Base-by-base conservation (phyloP, 2,797 vertebrate genomes). In the Halcyon leucocephala region DNA sequence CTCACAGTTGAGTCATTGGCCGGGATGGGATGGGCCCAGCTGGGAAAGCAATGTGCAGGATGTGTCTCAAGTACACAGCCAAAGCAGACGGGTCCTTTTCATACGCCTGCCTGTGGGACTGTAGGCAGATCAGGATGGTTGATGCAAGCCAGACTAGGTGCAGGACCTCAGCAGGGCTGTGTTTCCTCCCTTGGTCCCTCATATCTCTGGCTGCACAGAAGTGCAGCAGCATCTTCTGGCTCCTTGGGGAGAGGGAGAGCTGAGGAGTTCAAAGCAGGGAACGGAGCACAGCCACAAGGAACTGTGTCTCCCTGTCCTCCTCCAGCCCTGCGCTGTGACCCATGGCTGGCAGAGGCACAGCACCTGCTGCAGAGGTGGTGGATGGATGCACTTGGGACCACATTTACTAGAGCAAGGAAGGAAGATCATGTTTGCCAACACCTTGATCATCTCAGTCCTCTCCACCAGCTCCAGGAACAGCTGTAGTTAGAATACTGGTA, bases 21-120 rank as follows among this genome's bases (percentile, higher is more conserved):
- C 0, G 80, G 78, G 93, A 89, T 94, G 94, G 95, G 95, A 52
- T 92, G 86, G 93, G 95, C 86, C 93, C 94, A 96, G 95, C 95
- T 95, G 94, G 95, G 86, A 93, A 96, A 96, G 93, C 91, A 93
- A 64, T 33, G 67, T 57, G 81, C 96, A 97, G 96, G 96, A 97
- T 96, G 91, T 95, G 71, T 84, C 90, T 71, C 91, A 95, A 94
- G 81, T 22, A 70, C 57, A 9, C 81, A 70, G 89, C 89, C 94
- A 94, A 88, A 88, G 69, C 18, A 5, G 80, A 42, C 67, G 39
- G 73, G 93, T 95, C 82, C 42, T 94, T 86, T 60, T 22, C 58
- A 55, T 46, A 62, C 1, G 29, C 42, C 57, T 69, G 89, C 39
- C 65, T n/a, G 21, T 2, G 20, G 76, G 79, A 67, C 20, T 0